Evolutionary conservation across 2,113 vertebrate genomes (phyloP).

Genomic region (Dipodomys ordii): DNA sequence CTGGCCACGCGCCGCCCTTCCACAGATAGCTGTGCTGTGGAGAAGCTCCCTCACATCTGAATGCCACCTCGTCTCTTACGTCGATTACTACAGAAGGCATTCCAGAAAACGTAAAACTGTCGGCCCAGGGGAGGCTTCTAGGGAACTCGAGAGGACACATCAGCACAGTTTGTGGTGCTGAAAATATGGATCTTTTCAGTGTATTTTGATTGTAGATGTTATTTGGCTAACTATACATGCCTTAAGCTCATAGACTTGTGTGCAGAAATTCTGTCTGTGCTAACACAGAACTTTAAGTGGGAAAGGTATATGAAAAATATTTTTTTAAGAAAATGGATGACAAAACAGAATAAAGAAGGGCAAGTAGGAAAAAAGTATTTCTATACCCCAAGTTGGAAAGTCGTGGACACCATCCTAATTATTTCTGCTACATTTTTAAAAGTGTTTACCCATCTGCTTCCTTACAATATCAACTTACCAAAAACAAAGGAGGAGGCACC

Average conservation of each 20-base stretch:
- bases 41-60: neutral
- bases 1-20: too few species aligned
- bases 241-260: neutral
- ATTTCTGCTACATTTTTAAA: neutral
- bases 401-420: neutral
- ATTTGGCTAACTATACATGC: neutral
- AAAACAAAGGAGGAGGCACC: too few species aligned
- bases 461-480: neutral
- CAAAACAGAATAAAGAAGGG: neutral
- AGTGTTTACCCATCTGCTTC: neutral
- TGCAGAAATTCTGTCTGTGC: neutral
- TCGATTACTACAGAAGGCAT: neutral
- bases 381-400: neutral
- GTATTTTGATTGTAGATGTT: too few species aligned
- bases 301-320: neutral
- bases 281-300: neutral
- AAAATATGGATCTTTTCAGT: too few species aligned
- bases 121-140: neutral
- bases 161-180: neutral
- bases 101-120: neutral
- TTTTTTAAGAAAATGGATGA: neutral
- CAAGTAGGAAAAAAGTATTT: neutral
- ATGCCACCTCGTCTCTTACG: neutral
- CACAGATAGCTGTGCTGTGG: neutral
- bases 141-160: neutral